A percentile compares a stretch with the other conserved stretches of the same genome.
phyloP scores from a whole-genome alignment of 1,140 invertebrate genomes.

The Lepidurus couesii region DNA sequence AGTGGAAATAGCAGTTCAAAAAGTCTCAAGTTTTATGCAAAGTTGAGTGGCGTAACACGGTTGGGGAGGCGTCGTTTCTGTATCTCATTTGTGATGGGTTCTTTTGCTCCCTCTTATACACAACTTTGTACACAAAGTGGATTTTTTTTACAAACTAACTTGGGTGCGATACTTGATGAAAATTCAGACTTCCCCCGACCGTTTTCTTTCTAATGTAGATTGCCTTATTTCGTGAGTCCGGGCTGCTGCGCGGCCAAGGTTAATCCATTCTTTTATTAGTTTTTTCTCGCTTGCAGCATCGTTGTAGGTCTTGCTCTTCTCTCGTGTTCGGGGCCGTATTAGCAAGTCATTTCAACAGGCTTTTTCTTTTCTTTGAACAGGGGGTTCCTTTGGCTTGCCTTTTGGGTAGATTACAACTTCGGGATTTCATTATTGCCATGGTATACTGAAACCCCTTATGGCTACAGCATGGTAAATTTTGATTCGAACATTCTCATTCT shows the following conservation, averaged over 20 bases:
- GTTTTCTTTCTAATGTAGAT: slow-evolving; percentile 19
- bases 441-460: no score
- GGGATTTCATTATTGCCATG: no score
- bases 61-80: slow-evolving; percentile 20
- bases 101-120: no score
- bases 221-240: background rate
- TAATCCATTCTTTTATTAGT: background rate
- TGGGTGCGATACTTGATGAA: slow-evolving; percentile 18
- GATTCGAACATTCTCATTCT: no score
- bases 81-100: background rate
- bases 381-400: no score
- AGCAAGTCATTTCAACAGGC: slow-evolving; percentile 8
- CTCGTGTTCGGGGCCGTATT: background rate
- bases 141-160: background rate
- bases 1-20: background rate
- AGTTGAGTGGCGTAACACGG: slow-evolving; percentile 14
- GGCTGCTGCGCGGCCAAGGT: background rate
- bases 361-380: background rate
- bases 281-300: background rate
- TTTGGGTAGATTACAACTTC: no score
- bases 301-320: slow-evolving; percentile 4
- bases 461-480: no score
- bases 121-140: background rate
- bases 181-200: background rate
- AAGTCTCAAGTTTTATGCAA: background rate